phyloP scores from a whole-genome alignment of 2,113 vertebrate species.

The Morone chrysops region DNA sequence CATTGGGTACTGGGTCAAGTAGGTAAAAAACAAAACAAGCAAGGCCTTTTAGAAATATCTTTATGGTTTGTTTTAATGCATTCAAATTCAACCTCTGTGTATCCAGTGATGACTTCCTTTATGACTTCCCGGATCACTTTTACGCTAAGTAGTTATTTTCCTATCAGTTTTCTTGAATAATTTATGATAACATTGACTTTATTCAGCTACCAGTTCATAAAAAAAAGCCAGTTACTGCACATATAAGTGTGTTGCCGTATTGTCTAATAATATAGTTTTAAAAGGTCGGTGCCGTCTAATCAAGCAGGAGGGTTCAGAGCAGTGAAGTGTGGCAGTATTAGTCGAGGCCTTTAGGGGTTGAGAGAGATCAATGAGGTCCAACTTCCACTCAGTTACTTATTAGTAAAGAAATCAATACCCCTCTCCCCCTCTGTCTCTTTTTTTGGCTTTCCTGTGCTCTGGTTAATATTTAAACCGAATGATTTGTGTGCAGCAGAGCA shows the following conservation, averaged over 20 bases:
- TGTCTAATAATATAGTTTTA: background rate
- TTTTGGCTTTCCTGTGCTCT: background rate
- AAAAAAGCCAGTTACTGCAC: too few relatives aligned
- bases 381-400: constrained; percentile 72
- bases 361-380: constrained; percentile 57
- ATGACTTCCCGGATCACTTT: background rate
- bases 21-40: background rate
- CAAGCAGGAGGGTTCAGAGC: background rate
- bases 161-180: background rate
- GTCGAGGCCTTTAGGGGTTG: constrained; percentile 20
- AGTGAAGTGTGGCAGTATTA: constrained; percentile 36
- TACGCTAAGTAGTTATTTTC: background rate
- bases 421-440: background rate
- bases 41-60: background rate
- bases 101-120: background rate
- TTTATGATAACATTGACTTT: background rate
- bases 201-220: background rate
- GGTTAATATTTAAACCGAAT: constrained; percentile 47
- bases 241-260: background rate
- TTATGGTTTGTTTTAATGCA: background rate
- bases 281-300: constrained; percentile 43
- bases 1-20: background rate
- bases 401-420: constrained; percentile 63
- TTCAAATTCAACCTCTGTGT: background rate
- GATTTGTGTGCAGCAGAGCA: constrained; percentile 31